These are phyloP conservation scores for Malurus leucopterus DNA, from an alignment of 2,797 vertebrate genomes.

Conservation along the genomic window DNA sequence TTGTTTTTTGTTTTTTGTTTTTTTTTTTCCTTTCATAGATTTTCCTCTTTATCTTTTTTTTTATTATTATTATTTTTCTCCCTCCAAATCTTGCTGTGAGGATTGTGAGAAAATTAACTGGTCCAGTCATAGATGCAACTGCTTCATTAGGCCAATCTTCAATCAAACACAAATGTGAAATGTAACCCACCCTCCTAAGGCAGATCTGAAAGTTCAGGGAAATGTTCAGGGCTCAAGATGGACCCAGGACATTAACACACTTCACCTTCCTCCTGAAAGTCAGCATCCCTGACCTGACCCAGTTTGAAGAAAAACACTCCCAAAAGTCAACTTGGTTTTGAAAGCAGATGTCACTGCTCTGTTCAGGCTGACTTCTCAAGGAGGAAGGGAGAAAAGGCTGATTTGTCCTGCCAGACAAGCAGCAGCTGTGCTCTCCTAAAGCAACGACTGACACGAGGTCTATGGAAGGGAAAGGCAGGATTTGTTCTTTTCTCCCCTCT, in stretches of 20 bases:
- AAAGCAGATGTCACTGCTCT: background rate
- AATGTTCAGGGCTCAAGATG: background rate
- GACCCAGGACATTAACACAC: background rate
- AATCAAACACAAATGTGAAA: background rate
- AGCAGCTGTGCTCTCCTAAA: background rate
- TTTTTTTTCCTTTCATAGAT: no score
- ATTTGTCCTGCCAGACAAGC: background rate
- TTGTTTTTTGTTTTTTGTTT: no score
- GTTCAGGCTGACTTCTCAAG: background rate
- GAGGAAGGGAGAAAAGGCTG: background rate
- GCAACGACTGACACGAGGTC: background rate
- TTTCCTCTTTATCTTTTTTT: accelerated
- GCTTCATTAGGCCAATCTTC: background rate
- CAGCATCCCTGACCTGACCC: background rate
- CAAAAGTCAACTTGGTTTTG: background rate
- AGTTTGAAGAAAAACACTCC: background rate
- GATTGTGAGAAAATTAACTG: background rate
- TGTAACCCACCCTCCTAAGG: background rate
- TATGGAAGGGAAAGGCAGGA: background rate
- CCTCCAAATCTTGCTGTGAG: background rate
- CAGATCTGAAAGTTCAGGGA: background rate
- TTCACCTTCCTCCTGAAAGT: background rate
- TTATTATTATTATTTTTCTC: no score
- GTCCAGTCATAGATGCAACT: background rate
- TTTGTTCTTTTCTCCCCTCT: background rate